Conservation (phyloP, 2,113 vertebrate genomes). For the Forbesichthys papilliferus region DNA sequence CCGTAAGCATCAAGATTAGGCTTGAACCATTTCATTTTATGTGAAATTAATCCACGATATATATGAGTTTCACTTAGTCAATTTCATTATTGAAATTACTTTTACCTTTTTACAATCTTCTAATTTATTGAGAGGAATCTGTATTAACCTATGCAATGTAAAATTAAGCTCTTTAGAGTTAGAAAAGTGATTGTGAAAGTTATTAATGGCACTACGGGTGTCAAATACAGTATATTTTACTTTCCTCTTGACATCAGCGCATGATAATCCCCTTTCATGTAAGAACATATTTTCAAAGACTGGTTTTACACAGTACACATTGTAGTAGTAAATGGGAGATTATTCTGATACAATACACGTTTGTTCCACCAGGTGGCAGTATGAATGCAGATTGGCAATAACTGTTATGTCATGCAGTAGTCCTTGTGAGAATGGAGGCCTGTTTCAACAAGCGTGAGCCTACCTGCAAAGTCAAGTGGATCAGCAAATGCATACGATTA, state of each 20-base stretch:
- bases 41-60: too few species aligned
- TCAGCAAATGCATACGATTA: background rate
- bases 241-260: constrained; percentile 40
- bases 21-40: too few species aligned
- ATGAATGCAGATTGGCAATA: background rate
- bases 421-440: background rate
- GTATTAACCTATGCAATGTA: constrained; percentile 13
- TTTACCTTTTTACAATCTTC: too few species aligned
- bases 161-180: constrained; percentile 27
- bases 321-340: background rate
- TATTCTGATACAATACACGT: background rate
- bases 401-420: background rate
- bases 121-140: too few species aligned
- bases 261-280: constrained; percentile 57
- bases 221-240: too few species aligned
- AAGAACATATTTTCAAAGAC: background rate
- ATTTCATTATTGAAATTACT: too few species aligned
- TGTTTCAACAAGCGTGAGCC: background rate
- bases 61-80: too few species aligned
- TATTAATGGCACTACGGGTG: too few species aligned
- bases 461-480: too few species aligned
- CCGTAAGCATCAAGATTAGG: too few species aligned
- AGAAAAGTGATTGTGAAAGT: constrained; percentile 5
- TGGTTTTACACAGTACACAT: constrained; percentile 5
- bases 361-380: constrained; percentile 32